These are phyloP conservation scores for Akabosia matsudoensis DNA, from an alignment of 1,140 invertebrate species.

Conservation along the genomic window DNA sequence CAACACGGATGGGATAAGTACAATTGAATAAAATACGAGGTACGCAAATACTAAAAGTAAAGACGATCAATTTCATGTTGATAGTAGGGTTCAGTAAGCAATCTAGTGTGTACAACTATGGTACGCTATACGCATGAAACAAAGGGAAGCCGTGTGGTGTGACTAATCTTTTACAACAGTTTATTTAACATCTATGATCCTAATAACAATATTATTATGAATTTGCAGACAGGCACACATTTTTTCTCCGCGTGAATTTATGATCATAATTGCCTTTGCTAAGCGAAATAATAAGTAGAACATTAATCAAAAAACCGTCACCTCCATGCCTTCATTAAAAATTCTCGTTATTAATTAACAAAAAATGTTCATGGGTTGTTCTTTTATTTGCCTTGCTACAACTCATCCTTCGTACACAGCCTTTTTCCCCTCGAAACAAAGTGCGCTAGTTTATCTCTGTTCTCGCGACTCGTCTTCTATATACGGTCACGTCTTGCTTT, in stretches of 20 bases:
- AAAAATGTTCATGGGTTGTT: background rate
- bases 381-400: background rate
- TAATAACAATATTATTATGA: background rate
- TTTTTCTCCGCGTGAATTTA: background rate
- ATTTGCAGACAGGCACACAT: background rate
- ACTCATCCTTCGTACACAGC: background rate
- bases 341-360: conserved; percentile 17
- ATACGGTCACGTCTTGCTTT: too few species aligned
- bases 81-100: too few species aligned
- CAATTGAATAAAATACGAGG: too few species aligned
- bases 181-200: background rate
- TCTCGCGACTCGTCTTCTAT: too few species aligned
- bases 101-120: background rate
- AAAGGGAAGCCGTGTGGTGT: background rate
- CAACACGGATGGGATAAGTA: too few species aligned
- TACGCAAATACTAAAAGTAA: too few species aligned
- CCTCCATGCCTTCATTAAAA: conserved; percentile 13
- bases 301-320: conserved; percentile 23
- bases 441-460: background rate
- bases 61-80: too few species aligned
- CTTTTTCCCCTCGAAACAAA: background rate
- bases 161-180: background rate
- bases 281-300: background rate
- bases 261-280: background rate
- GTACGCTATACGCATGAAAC: background rate